Evolutionary conservation across 2,888 invertebrate species (phyloP), one percentile per base, ranked within the genome.

Genomic region (Drosophila engyochracea): DNA sequence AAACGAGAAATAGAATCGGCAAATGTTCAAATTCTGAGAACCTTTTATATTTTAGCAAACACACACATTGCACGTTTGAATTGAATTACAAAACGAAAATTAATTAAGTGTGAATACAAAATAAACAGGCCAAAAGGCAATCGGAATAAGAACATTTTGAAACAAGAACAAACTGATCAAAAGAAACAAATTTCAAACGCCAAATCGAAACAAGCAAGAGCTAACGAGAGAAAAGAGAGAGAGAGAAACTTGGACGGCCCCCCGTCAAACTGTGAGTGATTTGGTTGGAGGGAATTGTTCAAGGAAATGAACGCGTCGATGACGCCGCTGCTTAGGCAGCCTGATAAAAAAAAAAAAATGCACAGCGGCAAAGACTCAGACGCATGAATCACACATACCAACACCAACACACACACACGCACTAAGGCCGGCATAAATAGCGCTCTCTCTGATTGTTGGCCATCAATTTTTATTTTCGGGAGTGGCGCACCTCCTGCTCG

Each of bases 301-400:
- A 83, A 85, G 73, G 81, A 83, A 90, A 73, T 65, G 28, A 44
- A 63, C 66, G 65, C 58, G 61, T 39, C 70, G 81, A 85, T 85
- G 88, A 89, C 85, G 76, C 35, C 16, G 47, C 83, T 62, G 69
- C 66, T 63, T 60, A 57, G 69, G 49, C 80, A 60, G 87, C 61
- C 71, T 72, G 80, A 85, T 89, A 83, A 88, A 84, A 31, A n/a
- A 88, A 84, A 31, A n/a, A 73, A 87, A 83, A 86, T 86, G 82
- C 84, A 83, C 57, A 84, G 44, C 69, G 51, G 44, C 59, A 65
- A 61, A 79, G 66, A 66, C 49, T 63, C 84, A 86, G 84, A 84
- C 89, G 87, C 67, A 88, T 85, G 85, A 85, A 85, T 90, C 85
- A 85, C 90, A 63, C 66, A 89, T 69, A 81, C 80, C n/a, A 61